Evolutionary conservation across 2,113 vertebrate species (phyloP), one percentile per base, ranked within the genome.

Genomic region (Sylvia atricapilla): DNA sequence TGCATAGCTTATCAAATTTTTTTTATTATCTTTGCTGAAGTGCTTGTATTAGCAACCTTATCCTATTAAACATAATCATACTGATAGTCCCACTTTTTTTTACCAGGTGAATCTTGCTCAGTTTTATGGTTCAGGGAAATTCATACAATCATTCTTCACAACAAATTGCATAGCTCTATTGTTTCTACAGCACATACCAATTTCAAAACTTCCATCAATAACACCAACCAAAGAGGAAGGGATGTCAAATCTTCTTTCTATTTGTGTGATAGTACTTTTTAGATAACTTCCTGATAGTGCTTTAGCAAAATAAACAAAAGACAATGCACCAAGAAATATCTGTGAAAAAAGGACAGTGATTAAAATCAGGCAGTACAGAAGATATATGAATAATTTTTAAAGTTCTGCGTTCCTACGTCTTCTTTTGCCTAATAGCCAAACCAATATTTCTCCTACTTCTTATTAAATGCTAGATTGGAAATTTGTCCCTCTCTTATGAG

Each of bases 181-280:
- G 11, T 74, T 92, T 90, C 68, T 72, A 49, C 6, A 67, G 74
- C 82, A 98, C 99, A 46, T 98, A 99, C 99, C 99, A 59, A 99
- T 98, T 98, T 99, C 99, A 96, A 99, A 99, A 97, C 99, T 99
- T 49, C 99, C 99, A 66, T 99, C 99, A 95, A 99, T 99, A 85
- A 99, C 91, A 17, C 99, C 99, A 97, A 99, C 98, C 95, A 99
- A 96, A 94, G 99, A 99, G 94, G 99, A 99, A 68, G 99, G 98
- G 86, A 99, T 98, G 90, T 99, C 99, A 93, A 99, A 99, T 95
- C 99, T 98, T 93, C 98, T 98, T 98, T 99, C 99, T 97, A 99
- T 98, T 97, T 99, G 99, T 21, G 99, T 99, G 96, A 99, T 99
- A 96, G 99, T 99, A 94, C 99, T 99, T 97, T 99, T 99, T 97